Evolutionary conservation across 2,113 vertebrate species (phyloP).

Genomic region (Bagarius yarrelli): DNA sequence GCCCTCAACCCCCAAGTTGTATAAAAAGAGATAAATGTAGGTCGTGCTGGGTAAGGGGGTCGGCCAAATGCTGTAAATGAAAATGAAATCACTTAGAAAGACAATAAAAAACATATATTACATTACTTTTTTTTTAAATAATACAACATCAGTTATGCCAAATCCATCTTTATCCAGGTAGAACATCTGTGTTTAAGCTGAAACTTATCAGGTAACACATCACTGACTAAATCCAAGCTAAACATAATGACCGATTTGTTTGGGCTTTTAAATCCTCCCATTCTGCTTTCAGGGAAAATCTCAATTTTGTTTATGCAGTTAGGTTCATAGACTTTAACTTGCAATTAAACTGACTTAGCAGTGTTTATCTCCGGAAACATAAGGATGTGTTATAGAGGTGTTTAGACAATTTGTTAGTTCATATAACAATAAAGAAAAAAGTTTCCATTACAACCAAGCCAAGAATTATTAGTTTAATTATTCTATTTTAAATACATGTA

Average conservation of each 20-base stretch:
- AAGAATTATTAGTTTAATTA: too few species aligned
- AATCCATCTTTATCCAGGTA: not conserved
- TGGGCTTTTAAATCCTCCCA: conserved; percentile 53
- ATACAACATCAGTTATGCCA: not conserved
- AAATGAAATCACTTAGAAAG: not conserved
- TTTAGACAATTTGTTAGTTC: too few species aligned
- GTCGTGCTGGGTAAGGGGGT: too few species aligned
- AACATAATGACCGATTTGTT: conserved; percentile 62
- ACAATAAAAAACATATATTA: not conserved
- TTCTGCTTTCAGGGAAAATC: conserved; percentile 61
- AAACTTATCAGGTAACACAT: conserved; percentile 60
- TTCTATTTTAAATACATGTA: too few species aligned
- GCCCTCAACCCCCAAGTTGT: too few species aligned
- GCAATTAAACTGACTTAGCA: conserved; percentile 59
- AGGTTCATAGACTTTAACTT: conserved; percentile 62
- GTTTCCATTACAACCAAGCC: too few species aligned
- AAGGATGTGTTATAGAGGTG: too few species aligned
- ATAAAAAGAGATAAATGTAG: too few species aligned
- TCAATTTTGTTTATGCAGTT: conserved; percentile 64
- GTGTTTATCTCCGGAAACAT: conserved; percentile 57
- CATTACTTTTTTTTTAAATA: not conserved
- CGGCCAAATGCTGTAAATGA: too few species aligned
- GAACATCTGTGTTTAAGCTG: conserved; percentile 60
- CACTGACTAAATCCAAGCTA: conserved; percentile 65
- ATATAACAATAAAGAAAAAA: too few species aligned